Evolutionary conservation across 2,888 invertebrate species (phyloP), one percentile per base, ranked within the genome.

Genomic region (Cyclophora punctaria): DNA sequence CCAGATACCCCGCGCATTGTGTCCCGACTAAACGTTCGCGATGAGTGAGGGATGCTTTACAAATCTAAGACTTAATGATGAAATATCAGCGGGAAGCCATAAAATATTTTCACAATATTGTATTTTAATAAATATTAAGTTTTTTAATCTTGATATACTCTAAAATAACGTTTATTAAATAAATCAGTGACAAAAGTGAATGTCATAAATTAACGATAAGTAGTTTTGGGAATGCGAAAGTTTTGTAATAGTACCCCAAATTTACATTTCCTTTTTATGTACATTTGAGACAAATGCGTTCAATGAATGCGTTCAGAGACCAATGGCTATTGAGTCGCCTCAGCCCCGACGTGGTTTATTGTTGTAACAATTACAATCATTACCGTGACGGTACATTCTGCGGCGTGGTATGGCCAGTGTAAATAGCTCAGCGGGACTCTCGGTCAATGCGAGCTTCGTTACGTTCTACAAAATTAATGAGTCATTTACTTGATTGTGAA

Each of bases 1-100:
- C 80, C 87, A 87, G 85, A 82, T 86, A 77, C 78, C 68, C 64
- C 68, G 64, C 64, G 78, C 71, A 78, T 87, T 86, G 82, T 87
- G 72, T 75, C 61, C 59, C 64, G 68, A 69, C 80, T 81, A 81
- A 83, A 81, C 76, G 83, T 80, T 80, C 75, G 77, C 72, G 67
- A 70, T 64, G 68, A 37, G 4, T 37, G 65, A 66, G 74, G 74
- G 75, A 74, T 69, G 72, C 70, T 73, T 76, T 78, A 75, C 69
- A 77, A 78, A 79, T 75, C 60, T 70, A 64, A 71, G 60, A 75
- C 75, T 75, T 83, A 84, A 87, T 87, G 84, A 84, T 76, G 79
- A 69, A 77, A 83, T 81, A 80, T 64, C 87, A 87, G 87, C 88
- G 82, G 87, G 88, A 80, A 58, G 66, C 73, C 79, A 57, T 56